Evolutionary conservation across 2,113 vertebrate genomes (phyloP).

Genomic region (Lipophrys pholis): DNA sequence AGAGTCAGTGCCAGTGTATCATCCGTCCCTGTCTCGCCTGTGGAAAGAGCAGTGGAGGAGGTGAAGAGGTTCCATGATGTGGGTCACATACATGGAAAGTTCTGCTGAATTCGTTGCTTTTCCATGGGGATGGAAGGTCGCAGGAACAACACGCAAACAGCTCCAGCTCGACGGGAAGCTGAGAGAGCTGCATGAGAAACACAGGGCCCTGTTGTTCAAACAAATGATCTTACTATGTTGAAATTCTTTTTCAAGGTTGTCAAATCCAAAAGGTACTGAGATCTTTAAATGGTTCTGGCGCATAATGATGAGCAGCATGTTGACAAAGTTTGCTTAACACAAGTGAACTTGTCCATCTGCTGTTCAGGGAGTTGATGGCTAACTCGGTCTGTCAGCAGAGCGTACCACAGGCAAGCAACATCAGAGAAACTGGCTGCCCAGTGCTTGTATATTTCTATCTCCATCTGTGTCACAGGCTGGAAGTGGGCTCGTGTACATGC

Average conservation of each 20-base stretch:
- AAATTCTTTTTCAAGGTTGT: conserved; percentile 44
- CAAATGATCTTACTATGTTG: conserved; percentile 32
- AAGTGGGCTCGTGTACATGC: conserved; percentile 73
- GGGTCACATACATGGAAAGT: conserved; percentile 72
- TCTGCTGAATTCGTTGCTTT: conserved; percentile 62
- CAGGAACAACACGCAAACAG: conserved; percentile 61
- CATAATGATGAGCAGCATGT: conserved; percentile 53
- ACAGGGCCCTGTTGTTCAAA: conserved; percentile 56
- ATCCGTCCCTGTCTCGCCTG: conserved; percentile 64
- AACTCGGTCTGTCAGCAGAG: conserved; percentile 73
- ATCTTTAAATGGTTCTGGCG: conserved; percentile 49
- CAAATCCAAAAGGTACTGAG: conserved; percentile 8
- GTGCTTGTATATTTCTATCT: conserved; percentile 79
- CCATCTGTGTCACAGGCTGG: conserved; percentile 77
- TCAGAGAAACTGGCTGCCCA: conserved; percentile 70
- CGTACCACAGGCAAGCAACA: conserved; percentile 73
- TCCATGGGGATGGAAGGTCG: conserved; percentile 73
- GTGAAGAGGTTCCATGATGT: conserved; percentile 73
- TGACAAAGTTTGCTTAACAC: conserved; percentile 56
- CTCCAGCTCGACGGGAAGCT: conserved; percentile 47
- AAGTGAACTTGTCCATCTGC: conserved; percentile 69
- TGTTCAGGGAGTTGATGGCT: conserved; percentile 56
- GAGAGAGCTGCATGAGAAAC: conserved; percentile 32
- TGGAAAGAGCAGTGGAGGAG: conserved; percentile 72
- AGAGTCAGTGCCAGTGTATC: conserved; percentile 64